phyloP scores from a whole-genome alignment of 2,888 invertebrate genomes.

The Invenusta paracnida region DNA sequence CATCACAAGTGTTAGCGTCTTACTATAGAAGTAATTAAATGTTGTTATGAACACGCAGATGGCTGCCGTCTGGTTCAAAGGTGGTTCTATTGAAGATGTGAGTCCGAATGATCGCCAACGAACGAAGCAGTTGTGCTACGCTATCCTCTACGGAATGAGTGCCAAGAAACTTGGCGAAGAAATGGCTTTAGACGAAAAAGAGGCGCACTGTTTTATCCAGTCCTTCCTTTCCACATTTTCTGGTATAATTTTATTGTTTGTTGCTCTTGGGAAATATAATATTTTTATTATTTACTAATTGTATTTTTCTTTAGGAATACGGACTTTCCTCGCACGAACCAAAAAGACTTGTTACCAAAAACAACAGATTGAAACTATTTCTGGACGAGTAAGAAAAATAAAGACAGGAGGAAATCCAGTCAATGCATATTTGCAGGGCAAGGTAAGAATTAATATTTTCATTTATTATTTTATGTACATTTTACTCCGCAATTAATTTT shows the following conservation, averaged over 20 bases:
- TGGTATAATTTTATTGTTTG: constrained; percentile 50
- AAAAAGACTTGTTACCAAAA: constrained; percentile 65
- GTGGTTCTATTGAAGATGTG: constrained; percentile 68
- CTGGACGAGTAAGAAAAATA: constrained; percentile 64
- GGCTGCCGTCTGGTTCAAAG: constrained; percentile 75
- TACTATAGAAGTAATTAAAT: too few species aligned
- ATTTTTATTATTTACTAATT: not conserved
- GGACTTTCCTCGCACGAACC: not conserved
- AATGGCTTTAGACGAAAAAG: constrained; percentile 72
- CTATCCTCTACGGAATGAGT: constrained; percentile 95
- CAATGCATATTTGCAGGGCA: not conserved
- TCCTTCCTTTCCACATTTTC: constrained; percentile 62
- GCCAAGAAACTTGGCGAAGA: constrained; percentile 73
- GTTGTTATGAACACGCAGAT: too few species aligned
- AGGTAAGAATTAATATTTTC: constrained; percentile 3
- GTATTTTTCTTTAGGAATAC: not conserved
- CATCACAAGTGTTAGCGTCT: too few species aligned
- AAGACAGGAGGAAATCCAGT: not conserved
- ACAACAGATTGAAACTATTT: constrained; percentile 79
- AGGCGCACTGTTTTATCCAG: constrained; percentile 68
- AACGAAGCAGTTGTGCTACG: constrained; percentile 83
- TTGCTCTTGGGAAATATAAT: constrained; percentile 41
- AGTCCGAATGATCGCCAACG: constrained; percentile 73
- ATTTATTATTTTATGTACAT: too few species aligned
- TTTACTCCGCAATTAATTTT: too few species aligned